Base-by-base conservation (phyloP, 2,797 vertebrate species). In the Onychomys leucogaster region DNA sequence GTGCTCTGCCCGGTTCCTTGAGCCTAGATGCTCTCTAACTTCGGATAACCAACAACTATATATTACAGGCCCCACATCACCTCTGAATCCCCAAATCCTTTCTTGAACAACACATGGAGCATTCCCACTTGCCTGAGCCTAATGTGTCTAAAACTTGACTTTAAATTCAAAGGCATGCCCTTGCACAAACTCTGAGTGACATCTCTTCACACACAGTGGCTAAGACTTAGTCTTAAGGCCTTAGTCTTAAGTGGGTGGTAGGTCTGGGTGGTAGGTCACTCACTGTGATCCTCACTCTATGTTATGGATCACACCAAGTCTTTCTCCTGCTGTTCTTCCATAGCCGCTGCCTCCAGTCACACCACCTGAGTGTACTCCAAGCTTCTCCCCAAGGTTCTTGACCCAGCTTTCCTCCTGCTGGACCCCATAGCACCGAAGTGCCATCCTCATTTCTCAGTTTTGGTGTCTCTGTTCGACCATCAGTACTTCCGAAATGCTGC, bases 321-420 rank as follows among this genome's bases (percentile, higher is more conserved):
- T 5, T 49, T 43, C 61, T 57, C 32, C 57, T 41, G 0, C 2
- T 27, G 4, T 25, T 52, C 52, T 32, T 19, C 9, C 29, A 4
- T 4, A 49, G 77, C 32, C 16, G 17, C 32, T 29, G 59, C 49
- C 6, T 2, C 52, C 1, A 49, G 25, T 19, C 4, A 0, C 2
- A 8, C 37, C 49, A 14, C 2, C 43, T 85, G 37, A 8, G 16
- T 16, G 0, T 25, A 19, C 23, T 34, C 80, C 29, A 6, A 1
- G 1, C 0, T 12, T 10, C 19, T 46, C 27, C 12, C 27, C n/a
- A 55, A 37, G 5, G 6, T 29, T 63, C 75, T 41, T 87, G 61
- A 21, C 25, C 27, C 32, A 34, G 27, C n/a, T 78, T 77, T 73
- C 61, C 10, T 78, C 61, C 93, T 77, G 7, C 55, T 52, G 67